Percentiles rank a stretch among this genome's conserved stretches.
phyloP scores from a whole-genome alignment of 2,113 vertebrate genomes.

The Lonchura striata region DNA sequence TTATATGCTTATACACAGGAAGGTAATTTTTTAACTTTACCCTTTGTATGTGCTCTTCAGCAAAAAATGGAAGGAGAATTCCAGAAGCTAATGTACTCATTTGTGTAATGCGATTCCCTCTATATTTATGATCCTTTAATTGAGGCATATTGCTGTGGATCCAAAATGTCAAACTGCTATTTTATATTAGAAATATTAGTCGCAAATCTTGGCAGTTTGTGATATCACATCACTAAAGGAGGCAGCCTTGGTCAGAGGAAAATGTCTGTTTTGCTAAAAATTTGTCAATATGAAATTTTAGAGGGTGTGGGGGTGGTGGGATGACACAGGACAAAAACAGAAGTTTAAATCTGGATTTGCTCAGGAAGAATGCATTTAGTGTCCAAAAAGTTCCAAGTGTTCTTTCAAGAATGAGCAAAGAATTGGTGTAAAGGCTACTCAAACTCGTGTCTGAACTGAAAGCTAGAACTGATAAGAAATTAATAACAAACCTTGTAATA shows the following conservation, averaged over 20 bases:
- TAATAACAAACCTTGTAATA: background rate
- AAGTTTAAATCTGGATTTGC: background rate
- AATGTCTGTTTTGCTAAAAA: background rate
- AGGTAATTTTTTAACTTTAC: background rate
- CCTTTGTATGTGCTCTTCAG: background rate
- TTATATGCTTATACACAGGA: background rate
- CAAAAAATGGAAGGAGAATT: background rate
- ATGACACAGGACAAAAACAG: background rate
- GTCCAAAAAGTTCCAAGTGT: background rate
- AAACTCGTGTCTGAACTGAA: background rate
- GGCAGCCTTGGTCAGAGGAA: background rate
- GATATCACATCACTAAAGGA: background rate
- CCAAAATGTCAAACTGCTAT: conserved; percentile 7
- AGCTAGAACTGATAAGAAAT: background rate
- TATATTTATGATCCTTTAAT: conserved; percentile 13
- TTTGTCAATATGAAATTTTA: background rate
- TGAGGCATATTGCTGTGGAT: background rate
- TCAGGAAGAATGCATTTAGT: background rate
- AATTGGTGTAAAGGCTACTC: background rate
- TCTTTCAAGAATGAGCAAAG: background rate
- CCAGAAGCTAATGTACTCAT: background rate
- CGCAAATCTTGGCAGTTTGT: background rate
- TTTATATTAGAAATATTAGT: conserved; percentile 29
- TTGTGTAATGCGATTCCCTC: background rate
- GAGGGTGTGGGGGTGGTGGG: background rate